A percentile compares a stretch with the other conserved stretches of the same genome.
Evolutionary conservation across 1,140 invertebrate species (phyloP).

Genomic region (Eurytemora carolleeae): DNA sequence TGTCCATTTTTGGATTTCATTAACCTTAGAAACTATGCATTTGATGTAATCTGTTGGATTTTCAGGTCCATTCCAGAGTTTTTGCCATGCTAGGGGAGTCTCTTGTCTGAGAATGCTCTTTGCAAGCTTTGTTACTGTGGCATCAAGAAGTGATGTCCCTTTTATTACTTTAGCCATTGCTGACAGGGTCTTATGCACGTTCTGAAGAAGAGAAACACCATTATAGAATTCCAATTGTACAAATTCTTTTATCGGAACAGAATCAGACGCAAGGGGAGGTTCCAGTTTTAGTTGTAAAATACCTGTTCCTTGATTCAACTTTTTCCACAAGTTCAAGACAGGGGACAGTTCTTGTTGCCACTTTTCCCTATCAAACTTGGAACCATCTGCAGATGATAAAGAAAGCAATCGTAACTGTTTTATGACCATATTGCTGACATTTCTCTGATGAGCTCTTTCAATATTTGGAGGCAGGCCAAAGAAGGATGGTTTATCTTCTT

Average conservation of each 20-base stretch:
- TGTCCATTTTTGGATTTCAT: constrained; percentile 30
- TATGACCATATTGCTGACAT: constrained; percentile 39
- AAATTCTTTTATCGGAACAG: constrained; percentile 32
- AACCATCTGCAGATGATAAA: constrained; percentile 20
- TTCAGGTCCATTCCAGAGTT: constrained; percentile 52
- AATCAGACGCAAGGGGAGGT: constrained; percentile 17
- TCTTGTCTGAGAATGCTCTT: constrained; percentile 35
- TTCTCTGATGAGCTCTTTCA: constrained; percentile 50
- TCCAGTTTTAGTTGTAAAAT: constrained; percentile 18
- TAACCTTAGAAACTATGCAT: constrained; percentile 38
- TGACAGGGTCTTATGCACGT: constrained; percentile 36
- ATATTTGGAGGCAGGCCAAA: constrained; percentile 66
- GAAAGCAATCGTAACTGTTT: constrained; percentile 35
- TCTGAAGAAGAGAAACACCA: constrained; percentile 29
- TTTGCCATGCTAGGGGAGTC: constrained; percentile 51
- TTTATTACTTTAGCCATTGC: constrained; percentile 40
- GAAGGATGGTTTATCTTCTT: constrained; percentile 42
- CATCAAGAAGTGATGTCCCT: constrained; percentile 32
- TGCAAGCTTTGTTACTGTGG: constrained; percentile 32
- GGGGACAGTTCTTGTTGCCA: constrained; percentile 42
- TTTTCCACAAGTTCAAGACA: constrained; percentile 51
- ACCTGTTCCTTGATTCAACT: constrained; percentile 36
- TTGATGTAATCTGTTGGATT: constrained; percentile 49
- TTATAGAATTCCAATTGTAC: constrained; percentile 34
- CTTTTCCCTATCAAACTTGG: constrained; percentile 26